Conservation (phyloP, 2,113 vertebrate genomes). For the Sciurus niger region DNA sequence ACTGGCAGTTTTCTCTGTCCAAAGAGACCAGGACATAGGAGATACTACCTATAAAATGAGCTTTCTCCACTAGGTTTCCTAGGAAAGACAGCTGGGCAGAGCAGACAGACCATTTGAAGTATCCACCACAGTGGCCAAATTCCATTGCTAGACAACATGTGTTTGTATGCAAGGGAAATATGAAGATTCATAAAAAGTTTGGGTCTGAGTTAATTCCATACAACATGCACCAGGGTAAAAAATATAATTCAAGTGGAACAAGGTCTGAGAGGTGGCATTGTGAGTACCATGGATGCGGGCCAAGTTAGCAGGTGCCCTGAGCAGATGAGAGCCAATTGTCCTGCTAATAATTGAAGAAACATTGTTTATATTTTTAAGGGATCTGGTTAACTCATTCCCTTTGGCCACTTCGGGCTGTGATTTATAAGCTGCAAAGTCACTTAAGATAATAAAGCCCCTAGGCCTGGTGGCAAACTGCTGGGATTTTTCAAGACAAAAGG, state of each 20-base stretch:
- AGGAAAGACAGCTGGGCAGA: neutral
- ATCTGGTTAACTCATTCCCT: conserved; percentile 65
- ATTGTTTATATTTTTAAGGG: conserved; percentile 49
- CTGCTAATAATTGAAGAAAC: conserved; percentile 60
- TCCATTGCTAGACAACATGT: neutral
- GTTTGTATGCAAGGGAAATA: neutral
- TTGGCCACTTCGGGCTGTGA: conserved; percentile 58
- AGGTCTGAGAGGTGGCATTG: neutral
- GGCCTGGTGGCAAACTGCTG: conserved; percentile 61
- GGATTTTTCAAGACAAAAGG: conserved; percentile 71
- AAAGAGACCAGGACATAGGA: neutral
- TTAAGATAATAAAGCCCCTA: conserved; percentile 78
- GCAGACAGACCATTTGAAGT: neutral
- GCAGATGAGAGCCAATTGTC: conserved; percentile 57
- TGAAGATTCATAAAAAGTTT: neutral
- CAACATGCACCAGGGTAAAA: neutral
- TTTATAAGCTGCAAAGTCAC: conserved; percentile 67
- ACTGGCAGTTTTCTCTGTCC: neutral
- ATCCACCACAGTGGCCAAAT: neutral
- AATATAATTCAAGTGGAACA: neutral
- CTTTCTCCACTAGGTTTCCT: neutral
- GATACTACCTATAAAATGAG: neutral
- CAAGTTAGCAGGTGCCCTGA: neutral
- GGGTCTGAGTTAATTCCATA: neutral
- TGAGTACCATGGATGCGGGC: neutral